phyloP scores from a whole-genome alignment of 2,797 vertebrate species.

The Potorous gilbertii region DNA sequence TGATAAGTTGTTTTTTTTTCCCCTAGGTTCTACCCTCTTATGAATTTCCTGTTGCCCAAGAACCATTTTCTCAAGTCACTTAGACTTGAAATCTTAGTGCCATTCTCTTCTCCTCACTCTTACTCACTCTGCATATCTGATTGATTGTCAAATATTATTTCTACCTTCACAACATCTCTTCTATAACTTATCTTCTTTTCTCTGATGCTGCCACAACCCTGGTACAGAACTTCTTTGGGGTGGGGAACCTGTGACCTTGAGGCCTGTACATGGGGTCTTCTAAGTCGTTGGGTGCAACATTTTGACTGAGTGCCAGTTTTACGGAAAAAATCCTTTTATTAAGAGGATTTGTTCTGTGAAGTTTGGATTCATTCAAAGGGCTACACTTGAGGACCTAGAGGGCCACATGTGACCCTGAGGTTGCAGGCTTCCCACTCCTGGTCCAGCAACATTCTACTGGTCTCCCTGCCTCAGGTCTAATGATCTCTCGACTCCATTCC shows the following conservation, averaged over 20 bases:
- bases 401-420: no score
- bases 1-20: neutral
- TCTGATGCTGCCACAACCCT: neutral
- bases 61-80: neutral
- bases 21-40: neutral
- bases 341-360: no score
- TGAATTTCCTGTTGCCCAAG: neutral
- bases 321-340: no score
- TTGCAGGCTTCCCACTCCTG: no score
- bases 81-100: neutral
- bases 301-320: no score
- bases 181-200: neutral
- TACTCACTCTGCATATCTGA: neutral
- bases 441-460: neutral
- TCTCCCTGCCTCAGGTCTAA: neutral
- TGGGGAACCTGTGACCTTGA: no score
- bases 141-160: neutral
- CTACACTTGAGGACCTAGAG: no score
- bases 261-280: no score
- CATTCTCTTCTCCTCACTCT: neutral
- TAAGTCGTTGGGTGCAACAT: no score
- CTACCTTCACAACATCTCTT: neutral
- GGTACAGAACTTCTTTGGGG: neutral
- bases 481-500: neutral
- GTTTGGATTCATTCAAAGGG: no score